Conservation (phyloP, 1,140 invertebrate genomes). For the Ganaspis sp. region DNA sequence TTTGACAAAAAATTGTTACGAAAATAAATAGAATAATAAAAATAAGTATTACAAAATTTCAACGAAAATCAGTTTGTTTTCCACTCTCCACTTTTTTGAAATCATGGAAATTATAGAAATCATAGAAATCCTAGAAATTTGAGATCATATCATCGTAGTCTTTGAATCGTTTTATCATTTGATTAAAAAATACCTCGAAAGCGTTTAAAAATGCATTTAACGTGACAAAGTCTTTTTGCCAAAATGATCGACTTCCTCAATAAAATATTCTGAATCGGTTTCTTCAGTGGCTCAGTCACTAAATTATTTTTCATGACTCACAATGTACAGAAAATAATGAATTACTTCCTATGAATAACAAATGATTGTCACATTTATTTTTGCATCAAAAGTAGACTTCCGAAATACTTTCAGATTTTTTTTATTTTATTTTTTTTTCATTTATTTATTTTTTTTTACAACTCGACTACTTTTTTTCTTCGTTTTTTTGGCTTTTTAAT, state of each 20-base stretch:
- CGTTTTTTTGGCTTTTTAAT: not conserved
- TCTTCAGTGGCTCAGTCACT: not conserved
- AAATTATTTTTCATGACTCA: conserved; percentile 14
- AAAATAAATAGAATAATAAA: no score
- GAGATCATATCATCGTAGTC: no score
- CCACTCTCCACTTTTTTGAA: no score
- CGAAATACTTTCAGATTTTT: no score
- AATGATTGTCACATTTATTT: not conserved
- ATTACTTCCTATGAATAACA: conserved; percentile 5
- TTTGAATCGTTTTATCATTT: not conserved
- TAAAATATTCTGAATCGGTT: not conserved
- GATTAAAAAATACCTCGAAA: not conserved
- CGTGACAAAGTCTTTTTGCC: not conserved
- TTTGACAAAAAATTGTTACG: no score
- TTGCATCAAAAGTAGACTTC: not conserved
- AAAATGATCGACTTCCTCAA: not conserved
- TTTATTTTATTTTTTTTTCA: no score
- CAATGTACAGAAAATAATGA: not conserved
- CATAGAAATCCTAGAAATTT: no score
- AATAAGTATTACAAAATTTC: no score
- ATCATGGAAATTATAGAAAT: no score
- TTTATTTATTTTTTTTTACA: no score
- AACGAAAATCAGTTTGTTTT: no score
- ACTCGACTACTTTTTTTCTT: no score
- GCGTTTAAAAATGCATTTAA: not conserved